A percentile compares a stretch with the other conserved stretches of the same genome.
Conservation (phyloP, 2,113 vertebrate species). For the Chaetodon auriga region DNA sequence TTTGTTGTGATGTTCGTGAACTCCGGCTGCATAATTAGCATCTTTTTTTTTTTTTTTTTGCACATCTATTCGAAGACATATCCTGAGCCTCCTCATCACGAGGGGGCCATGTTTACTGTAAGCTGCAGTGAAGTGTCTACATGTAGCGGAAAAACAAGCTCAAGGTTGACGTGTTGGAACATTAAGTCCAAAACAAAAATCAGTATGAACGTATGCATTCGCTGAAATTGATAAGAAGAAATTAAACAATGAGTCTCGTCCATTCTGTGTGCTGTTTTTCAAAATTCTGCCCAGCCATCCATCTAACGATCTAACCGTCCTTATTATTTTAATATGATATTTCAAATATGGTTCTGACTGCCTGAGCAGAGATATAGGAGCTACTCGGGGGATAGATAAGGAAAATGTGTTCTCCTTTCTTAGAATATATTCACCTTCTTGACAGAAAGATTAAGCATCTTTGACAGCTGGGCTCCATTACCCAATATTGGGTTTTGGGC, state of each 20-base stretch:
- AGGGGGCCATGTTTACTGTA: background rate
- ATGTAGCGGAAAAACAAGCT: background rate
- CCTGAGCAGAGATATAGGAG: constrained; percentile 46
- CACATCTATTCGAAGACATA: background rate
- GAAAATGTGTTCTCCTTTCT: constrained; percentile 72
- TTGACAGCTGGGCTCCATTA: constrained; percentile 81
- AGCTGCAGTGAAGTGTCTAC: background rate
- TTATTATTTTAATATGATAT: constrained; percentile 55
- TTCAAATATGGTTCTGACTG: constrained; percentile 40
- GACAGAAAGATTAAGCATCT: constrained; percentile 80
- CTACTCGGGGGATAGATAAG: constrained; percentile 49
- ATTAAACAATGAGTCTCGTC: background rate
- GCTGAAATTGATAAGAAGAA: background rate
- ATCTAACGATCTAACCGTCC: constrained; percentile 15
- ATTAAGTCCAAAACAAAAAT: background rate
- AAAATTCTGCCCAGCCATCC: background rate
- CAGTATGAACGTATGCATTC: no score
- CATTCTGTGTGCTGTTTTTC: background rate
- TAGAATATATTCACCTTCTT: constrained; percentile 74
- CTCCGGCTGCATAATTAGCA: background rate
- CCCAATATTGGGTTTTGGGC: constrained; percentile 79
- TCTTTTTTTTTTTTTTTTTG: background rate
- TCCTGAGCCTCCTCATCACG: background rate
- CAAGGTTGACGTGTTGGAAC: background rate
- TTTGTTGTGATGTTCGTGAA: background rate